These are phyloP conservation scores for Macrobrachium rosenbergii DNA, from an alignment of 1,140 invertebrate species.

Conservation along the genomic window DNA sequence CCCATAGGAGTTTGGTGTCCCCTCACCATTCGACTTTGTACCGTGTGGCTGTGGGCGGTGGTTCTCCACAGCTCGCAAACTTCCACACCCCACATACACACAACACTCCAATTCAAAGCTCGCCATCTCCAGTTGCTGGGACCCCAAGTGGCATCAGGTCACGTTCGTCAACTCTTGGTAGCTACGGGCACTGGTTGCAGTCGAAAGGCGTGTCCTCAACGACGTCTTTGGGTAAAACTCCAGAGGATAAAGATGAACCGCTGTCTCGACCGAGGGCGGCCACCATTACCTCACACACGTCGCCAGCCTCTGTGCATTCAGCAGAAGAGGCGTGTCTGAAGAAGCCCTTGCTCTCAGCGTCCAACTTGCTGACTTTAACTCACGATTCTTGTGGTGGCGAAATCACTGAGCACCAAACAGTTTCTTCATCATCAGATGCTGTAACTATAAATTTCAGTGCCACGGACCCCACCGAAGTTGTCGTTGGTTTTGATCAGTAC, in stretches of 20 bases:
- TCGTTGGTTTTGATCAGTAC: too few species aligned
- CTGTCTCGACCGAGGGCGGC: neutral
- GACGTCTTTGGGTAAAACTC: conserved; percentile 28
- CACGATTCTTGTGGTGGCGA: too few species aligned
- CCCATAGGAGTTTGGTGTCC: conserved; percentile 39
- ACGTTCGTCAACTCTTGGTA: conserved; percentile 38
- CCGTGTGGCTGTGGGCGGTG: conserved; percentile 7
- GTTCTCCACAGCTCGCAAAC: conserved; percentile 1
- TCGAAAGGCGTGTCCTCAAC: conserved; percentile 23
- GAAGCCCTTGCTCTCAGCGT: too few species aligned
- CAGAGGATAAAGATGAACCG: neutral
- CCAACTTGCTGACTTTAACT: too few species aligned
- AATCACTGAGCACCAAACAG: too few species aligned
- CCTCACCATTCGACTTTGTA: conserved; percentile 36
- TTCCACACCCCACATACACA: conserved; percentile 34
- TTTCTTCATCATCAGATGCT: too few species aligned
- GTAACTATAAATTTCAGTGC: too few species aligned
- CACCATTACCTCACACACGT: neutral
- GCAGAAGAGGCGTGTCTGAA: too few species aligned
- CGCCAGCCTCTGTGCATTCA: too few species aligned
- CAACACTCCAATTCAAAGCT: neutral
- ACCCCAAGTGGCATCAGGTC: conserved; percentile 39
- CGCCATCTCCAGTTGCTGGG: conserved; percentile 23
- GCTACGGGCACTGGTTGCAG: conserved; percentile 26
- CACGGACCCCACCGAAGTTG: too few species aligned